Base-by-base conservation (phyloP, 2,888 invertebrate genomes). In the Watsonalla binaria region DNA sequence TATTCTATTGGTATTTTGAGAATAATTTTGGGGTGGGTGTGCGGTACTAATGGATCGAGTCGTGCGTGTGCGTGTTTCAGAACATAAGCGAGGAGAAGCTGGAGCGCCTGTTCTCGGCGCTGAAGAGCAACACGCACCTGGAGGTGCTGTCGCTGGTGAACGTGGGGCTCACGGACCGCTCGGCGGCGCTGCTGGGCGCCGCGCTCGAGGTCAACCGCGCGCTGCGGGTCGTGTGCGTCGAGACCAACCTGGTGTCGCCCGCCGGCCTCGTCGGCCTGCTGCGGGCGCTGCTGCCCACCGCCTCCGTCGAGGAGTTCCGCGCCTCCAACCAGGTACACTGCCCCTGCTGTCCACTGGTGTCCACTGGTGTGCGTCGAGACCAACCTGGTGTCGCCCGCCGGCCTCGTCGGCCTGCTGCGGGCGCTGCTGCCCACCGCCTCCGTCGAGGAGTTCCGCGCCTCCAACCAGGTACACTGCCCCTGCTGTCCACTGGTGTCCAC, bases 161-260 rank as follows among this genome's bases (percentile, higher is more conserved):
- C 90, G 97, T 97, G 54, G 97, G 97, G 33, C 94, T 99, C 60
- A 95, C 94, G 63, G 99, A 99, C 90, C 95, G 95, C 85, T 94
- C 95, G 70, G 98, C 97, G 50, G 92, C 93, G 73, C 92, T 94
- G 78, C 91, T 98, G 78, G 96, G 96, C 52, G 96, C 96, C 74
- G 96, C 97, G 51, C 92, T 98, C 68, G 94, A 94, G 74, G 93
- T 92, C 74, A 97, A 96, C 92, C 92, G 93, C 74, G 93, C 95
- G 55, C 92, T 97, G 73, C 92, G 96, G 78, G 96, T 97, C 72
- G 92, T 97, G 81, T 97, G 95, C 85, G 95, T 98, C 68, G 99
- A 99, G 93, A 98, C 98, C 72, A 99, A 99, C 93, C 98, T 97
- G 91, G 95, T 99, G 82, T 96, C 96, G 79, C 98, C 99, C 57